A percentile compares a stretch with the other conserved stretches of the same genome.
phyloP scores from a whole-genome alignment of 2,113 vertebrate genomes.

The Mus pahari region DNA sequence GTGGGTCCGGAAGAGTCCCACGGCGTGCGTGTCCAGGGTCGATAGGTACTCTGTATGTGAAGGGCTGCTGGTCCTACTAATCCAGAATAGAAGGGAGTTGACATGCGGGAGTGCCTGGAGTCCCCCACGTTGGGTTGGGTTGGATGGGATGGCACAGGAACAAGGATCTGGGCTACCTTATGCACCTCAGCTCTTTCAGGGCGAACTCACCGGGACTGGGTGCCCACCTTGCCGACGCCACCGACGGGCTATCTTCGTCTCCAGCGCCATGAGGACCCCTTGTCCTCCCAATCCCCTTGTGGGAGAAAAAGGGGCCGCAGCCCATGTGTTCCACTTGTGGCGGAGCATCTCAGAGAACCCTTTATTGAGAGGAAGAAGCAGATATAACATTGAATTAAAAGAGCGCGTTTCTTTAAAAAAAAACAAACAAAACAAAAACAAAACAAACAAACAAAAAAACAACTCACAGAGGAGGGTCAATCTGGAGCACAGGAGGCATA shows the following conservation, averaged over 20 bases:
- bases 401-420: rapidly evolving
- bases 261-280: rapidly evolving
- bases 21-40: background rate
- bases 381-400: background rate
- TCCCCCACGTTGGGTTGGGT: rapidly evolving
- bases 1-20: background rate
- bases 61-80: no score
- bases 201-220: rapidly evolving
- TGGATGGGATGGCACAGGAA: background rate
- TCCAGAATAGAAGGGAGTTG: background rate
- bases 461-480: background rate
- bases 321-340: rapidly evolving
- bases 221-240: background rate
- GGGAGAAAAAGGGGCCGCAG: no score
- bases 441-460: no score
- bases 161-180: rapidly evolving
- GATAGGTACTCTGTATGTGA: no score
- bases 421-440: no score
- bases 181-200: background rate
- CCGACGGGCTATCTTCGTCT: rapidly evolving
- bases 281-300: background rate
- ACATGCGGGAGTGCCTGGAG: background rate
- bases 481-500: no score
- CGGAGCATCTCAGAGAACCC: no score
- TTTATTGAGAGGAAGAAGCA: background rate